These are phyloP conservation scores for Xylota segnis DNA, from an alignment of 2,888 invertebrate species.

Conservation along the genomic window DNA sequence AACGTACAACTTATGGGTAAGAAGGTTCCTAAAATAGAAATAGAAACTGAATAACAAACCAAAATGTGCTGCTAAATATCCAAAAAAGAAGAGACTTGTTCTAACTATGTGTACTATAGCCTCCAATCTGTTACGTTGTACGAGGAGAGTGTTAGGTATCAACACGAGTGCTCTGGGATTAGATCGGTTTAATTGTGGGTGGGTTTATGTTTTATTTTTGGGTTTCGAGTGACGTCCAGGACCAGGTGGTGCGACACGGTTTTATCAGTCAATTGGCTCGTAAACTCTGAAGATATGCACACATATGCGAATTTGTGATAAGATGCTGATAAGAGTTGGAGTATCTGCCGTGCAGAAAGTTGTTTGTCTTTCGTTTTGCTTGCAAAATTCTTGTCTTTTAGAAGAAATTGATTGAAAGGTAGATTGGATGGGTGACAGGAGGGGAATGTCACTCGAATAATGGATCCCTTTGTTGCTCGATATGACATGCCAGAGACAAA, in stretches of 20 bases:
- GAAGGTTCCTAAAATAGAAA: constrained; percentile 29
- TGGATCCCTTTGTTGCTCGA: too few species aligned
- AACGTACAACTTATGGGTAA: constrained; percentile 90
- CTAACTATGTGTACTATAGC: neutral
- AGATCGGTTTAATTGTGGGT: neutral
- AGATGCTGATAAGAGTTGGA: neutral
- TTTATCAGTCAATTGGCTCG: neutral
- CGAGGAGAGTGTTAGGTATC: neutral
- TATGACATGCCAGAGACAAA: too few species aligned
- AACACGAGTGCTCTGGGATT: neutral
- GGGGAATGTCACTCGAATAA: too few species aligned
- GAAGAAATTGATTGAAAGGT: too few species aligned
- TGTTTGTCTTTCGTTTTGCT: too few species aligned
- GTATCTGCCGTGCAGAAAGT: too few species aligned
- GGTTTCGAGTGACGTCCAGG: neutral
- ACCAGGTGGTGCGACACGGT: neutral
- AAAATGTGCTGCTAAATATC: neutral
- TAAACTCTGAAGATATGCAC: neutral
- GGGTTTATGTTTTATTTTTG: neutral
- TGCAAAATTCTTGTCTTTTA: too few species aligned
- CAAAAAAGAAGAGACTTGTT: neutral
- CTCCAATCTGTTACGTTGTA: neutral
- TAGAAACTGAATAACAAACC: neutral
- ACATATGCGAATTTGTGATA: neutral
- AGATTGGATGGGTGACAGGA: too few species aligned